Evolutionary conservation across 1,140 invertebrate species (phyloP), one percentile per base, ranked within the genome.

Genomic region (Spodoptera frugiperda): DNA sequence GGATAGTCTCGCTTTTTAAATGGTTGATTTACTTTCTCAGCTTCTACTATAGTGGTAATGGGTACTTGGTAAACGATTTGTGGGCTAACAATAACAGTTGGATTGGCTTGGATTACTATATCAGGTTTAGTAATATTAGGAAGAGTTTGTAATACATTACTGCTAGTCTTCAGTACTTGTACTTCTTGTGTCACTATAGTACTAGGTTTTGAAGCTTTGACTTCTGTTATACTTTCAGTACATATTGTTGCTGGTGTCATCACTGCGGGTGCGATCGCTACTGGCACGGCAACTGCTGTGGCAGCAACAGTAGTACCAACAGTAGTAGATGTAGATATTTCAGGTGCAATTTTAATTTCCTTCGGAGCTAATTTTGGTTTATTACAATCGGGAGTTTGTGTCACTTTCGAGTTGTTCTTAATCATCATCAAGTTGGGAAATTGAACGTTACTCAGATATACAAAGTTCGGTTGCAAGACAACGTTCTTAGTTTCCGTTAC

Each of bases 381-480:
- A 59, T 80, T 82, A 9, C 33, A 33, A 17, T 92, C 90, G 39
- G 51, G 57, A 70, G 51, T 78, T 80, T 61, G 84, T 30, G 54
- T 54, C 17, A 84, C 44, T 86, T 90, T 89, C 10, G 72, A 39
- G 82, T 86, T 90, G 61, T 92, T 92, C 81, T 93, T 91, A 49
- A 89, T 88, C 88, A 91, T 93, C 91, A 92, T 92, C 59, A 93
- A 75, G 73, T 92, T 94, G 57, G 93, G 94, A 72, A 94, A 90
- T 68, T 93, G 91, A 10, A 94, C 86, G 73, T 94, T 94, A 67
- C 91, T 91, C 33, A 94, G 74, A 70, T 94, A 94, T 80, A 94
- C 81, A 85, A 93, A 89, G 77, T 94, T 94, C 25, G 93, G 89
- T 77, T 93, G 89, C 21, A 92, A 76, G 10, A 94, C 86, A 39